Percentiles rank a stretch among this genome's conserved stretches.
Evolutionary conservation across 2,888 invertebrate genomes (phyloP).

Genomic region (Hydrotaea diabolus): DNA sequence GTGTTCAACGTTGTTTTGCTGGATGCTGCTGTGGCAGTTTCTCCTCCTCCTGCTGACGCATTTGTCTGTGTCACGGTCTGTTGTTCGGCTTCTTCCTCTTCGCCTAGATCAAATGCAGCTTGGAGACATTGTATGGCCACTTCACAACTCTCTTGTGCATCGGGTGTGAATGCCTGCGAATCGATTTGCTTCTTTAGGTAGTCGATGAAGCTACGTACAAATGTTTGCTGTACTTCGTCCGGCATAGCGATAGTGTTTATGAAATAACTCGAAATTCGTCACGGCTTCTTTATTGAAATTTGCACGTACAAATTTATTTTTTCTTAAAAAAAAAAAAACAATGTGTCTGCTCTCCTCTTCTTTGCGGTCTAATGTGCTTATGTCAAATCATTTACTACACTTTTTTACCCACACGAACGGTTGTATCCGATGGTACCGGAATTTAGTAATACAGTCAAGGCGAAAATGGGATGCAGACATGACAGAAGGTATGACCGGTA

Average conservation of each 20-base stretch:
- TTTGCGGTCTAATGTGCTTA: constrained; percentile 24
- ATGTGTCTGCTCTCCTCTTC: constrained; percentile 45
- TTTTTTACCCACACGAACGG: no score
- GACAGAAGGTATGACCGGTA: no score
- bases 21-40: constrained; percentile 38
- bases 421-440: no score
- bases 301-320: constrained; percentile 47
- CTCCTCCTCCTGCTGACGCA: constrained; percentile 32
- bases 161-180: constrained; percentile 74
- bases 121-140: constrained; percentile 97
- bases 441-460: no score
- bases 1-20: constrained; percentile 56
- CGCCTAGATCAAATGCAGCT: constrained; percentile 89
- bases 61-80: constrained; percentile 58
- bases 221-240: constrained; percentile 78
- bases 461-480: no score
- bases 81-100: constrained; percentile 70
- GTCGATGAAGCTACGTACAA: constrained; percentile 78
- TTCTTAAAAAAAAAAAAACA: constrained; percentile 36
- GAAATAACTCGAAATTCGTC: not conserved
- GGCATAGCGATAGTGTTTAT: constrained; percentile 72
- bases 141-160: constrained; percentile 84
- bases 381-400: constrained; percentile 55
- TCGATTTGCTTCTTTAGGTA: constrained; percentile 78
- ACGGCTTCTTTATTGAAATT: constrained; percentile 2